Evolutionary conservation across 2,797 vertebrate species (phyloP), one percentile per base, ranked within the genome.

Genomic region (Enteromius afrohamiltoni): DNA sequence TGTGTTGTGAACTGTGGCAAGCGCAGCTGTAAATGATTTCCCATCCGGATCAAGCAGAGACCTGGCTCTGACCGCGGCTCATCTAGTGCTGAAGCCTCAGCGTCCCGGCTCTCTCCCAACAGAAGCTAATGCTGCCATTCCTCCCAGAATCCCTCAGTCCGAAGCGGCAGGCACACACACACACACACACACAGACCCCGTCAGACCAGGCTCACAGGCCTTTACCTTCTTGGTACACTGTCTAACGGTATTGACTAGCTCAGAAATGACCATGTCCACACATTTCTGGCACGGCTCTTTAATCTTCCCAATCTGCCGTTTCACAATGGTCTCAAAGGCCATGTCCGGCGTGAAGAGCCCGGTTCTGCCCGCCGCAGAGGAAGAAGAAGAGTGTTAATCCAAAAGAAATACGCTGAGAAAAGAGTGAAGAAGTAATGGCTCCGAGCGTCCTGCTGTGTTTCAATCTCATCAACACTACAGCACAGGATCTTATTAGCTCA

Each of bases 281-380:
- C 97, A 98, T 98, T 99, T 99, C 96, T 98, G 95, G 97, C 97
- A 99, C 88, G 98, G 98, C 82, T 98, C 98, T 97, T 98, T 98
- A 93, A 96, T 99, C 98, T 99, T 99, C 97, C 95, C 96, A 94
- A 99, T 98, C 96, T 98, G 98, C 95, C 98, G 97, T 98, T 99
- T 99, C 96, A 99, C 98, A 96, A 99, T 99, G 96, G 98, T 99
- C 96, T 99, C 98, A 98, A 99, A 99, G 93, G 98, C 98, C 98
- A 99, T 99, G 95, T 99, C 98, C 87, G 98, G 98, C 83, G 98
- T 99, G 96, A 99, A 99, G 95, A 99, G 97, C 94, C 98, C 98
- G 90, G 98, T 99, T 97, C 98, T 99, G 96, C 95, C 95, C 95
- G 87, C 91, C 91, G 94, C 90, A 91, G 29, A 53, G 47, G 65